These are phyloP conservation scores for Embiotoca jacksoni DNA, from an alignment of 2,113 vertebrate genomes.

Conservation along the genomic window DNA sequence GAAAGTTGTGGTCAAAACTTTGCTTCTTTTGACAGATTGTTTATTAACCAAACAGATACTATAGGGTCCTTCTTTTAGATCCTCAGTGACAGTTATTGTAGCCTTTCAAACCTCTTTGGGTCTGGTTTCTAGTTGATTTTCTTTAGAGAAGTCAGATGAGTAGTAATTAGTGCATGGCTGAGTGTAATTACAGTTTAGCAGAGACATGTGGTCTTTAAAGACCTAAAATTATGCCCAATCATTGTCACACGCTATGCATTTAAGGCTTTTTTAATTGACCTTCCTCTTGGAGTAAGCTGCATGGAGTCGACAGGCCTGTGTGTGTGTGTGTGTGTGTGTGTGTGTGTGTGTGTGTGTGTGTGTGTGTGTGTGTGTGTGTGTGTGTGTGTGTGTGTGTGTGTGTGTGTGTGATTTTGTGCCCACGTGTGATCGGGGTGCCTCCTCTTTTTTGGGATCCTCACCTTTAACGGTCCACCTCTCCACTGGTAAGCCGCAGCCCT, in stretches of 20 bases:
- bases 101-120: not conserved
- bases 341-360: too few relatives aligned
- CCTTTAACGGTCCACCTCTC: too few relatives aligned
- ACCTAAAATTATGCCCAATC: not conserved
- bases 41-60: constrained; percentile 15
- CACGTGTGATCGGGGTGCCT: too few relatives aligned
- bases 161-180: not conserved
- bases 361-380: too few relatives aligned
- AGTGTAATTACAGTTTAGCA: constrained; percentile 22
- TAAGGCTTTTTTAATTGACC: not conserved
- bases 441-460: too few relatives aligned
- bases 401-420: too few relatives aligned
- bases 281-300: not conserved
- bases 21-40: constrained; percentile 6
- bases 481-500: too few relatives aligned
- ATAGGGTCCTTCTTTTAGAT: not conserved
- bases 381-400: too few relatives aligned
- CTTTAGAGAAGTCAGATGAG: not conserved
- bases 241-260: not conserved
- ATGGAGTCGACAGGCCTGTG: not conserved
- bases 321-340: too few relatives aligned
- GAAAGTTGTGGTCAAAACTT: not conserved
- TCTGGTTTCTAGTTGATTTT: not conserved
- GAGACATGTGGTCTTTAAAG: not conserved
- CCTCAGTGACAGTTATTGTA: not conserved